Percentiles rank a stretch among this genome's conserved stretches.
Conservation (phyloP, 2,888 invertebrate species). For the Limenitis camilla region DNA sequence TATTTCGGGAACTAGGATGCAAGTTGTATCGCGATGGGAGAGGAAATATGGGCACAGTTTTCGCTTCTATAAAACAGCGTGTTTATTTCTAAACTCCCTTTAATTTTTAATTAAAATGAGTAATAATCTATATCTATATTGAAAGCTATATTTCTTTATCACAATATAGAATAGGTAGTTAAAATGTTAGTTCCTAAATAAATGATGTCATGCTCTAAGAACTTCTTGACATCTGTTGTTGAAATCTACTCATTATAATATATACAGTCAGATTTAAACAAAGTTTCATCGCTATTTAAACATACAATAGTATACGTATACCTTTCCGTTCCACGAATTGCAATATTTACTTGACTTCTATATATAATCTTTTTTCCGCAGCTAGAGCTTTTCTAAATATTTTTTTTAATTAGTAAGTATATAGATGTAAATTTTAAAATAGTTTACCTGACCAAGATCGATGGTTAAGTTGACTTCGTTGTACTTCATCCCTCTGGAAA, state of each 20-base stretch:
- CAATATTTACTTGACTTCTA: too few relatives aligned
- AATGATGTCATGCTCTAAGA: neutral
- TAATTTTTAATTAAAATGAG: too few relatives aligned
- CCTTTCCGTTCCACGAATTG: too few relatives aligned
- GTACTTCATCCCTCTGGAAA: conserved; percentile 96
- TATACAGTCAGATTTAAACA: too few relatives aligned
- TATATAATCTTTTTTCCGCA: too few relatives aligned
- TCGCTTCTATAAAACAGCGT: neutral
- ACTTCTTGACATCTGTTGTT: neutral
- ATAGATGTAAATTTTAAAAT: neutral
- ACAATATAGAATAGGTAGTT: too few relatives aligned
- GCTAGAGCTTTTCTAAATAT: neutral
- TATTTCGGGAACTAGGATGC: conserved; percentile 47
- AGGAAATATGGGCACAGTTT: conserved; percentile 1
- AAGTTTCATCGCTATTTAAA: too few relatives aligned
- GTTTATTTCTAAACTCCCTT: too few relatives aligned
- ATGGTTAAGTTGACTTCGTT: conserved; percentile 98
- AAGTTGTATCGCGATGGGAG: conserved; percentile 32
- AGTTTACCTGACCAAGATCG: conserved; percentile 92
- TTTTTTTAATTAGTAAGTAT: neutral
- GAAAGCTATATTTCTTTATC: too few relatives aligned
- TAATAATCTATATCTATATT: too few relatives aligned
- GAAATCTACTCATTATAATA: neutral
- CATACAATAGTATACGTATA: too few relatives aligned
- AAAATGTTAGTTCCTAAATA: too few relatives aligned